Evolutionary conservation across 2,797 vertebrate species (phyloP).

Genomic region (Chromis chromis): DNA sequence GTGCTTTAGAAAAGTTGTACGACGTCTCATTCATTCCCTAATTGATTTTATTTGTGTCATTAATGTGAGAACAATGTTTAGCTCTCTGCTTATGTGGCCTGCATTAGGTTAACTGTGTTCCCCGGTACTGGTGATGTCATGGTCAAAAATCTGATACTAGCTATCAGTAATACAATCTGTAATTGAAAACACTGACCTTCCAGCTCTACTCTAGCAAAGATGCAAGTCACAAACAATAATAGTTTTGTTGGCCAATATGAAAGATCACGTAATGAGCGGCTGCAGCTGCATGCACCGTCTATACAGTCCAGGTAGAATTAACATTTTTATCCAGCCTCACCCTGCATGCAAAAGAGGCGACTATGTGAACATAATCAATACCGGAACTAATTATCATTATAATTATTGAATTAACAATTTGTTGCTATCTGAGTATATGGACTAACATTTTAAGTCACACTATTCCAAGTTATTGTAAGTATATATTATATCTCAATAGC

Average conservation of each 20-base stretch:
- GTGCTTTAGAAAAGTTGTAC: slow-evolving; percentile 6
- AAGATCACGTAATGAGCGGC: slow-evolving; percentile 57
- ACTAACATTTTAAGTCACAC: slow-evolving; percentile 1
- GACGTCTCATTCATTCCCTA: background rate
- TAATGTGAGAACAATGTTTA: slow-evolving; percentile 26
- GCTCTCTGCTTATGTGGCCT: slow-evolving; percentile 43
- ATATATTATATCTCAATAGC: background rate
- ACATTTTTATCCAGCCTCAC: slow-evolving; percentile 14
- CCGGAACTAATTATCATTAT: background rate
- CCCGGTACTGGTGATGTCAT: slow-evolving; percentile 68
- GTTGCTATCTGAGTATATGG: slow-evolving; percentile 6
- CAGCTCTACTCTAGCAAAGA: slow-evolving; percentile 65
- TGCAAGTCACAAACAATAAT: slow-evolving; percentile 71
- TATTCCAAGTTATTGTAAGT: background rate
- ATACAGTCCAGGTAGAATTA: slow-evolving; percentile 12
- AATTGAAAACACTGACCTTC: slow-evolving; percentile 85
- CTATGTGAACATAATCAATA: background rate
- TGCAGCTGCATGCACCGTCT: background rate
- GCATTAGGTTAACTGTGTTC: slow-evolving; percentile 68
- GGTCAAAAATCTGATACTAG: slow-evolving; percentile 78
- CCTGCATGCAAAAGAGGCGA: background rate
- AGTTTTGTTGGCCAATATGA: slow-evolving; percentile 60
- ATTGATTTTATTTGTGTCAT: slow-evolving; percentile 10
- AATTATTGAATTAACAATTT: background rate
- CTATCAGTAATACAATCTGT: slow-evolving; percentile 83